Evolutionary conservation across 2,797 vertebrate genomes (phyloP).

Genomic region (Phyllotis vaccarum): DNA sequence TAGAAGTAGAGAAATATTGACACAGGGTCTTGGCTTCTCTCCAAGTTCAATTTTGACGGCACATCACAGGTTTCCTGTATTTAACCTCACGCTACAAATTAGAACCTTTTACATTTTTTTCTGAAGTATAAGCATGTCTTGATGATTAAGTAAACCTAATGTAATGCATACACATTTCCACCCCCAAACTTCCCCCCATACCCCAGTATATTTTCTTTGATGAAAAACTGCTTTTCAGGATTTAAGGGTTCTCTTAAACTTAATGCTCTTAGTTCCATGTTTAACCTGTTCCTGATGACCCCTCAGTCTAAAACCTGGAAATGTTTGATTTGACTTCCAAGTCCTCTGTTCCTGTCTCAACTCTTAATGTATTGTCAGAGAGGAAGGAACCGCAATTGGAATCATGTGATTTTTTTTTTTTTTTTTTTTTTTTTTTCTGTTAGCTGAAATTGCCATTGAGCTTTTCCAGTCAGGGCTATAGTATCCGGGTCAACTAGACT

Average conservation of each 20-base stretch:
- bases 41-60: slow-evolving; percentile 62
- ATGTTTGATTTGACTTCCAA: slow-evolving; percentile 13
- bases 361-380: neutral
- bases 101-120: slow-evolving; percentile 46
- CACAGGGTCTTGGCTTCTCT: slow-evolving; percentile 33
- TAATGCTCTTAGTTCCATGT: neutral
- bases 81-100: slow-evolving; percentile 52
- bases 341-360: neutral
- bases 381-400: neutral
- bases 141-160: slow-evolving; percentile 36
- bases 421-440: neutral
- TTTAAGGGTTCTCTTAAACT: slow-evolving; percentile 17
- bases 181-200: neutral
- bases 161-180: neutral
- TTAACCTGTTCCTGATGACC: neutral
- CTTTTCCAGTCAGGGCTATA: neutral
- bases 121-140: slow-evolving; percentile 39
- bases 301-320: neutral
- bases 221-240: neutral
- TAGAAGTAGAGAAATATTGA: slow-evolving; percentile 48
- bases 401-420: neutral
- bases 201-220: neutral
- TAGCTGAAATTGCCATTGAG: neutral
- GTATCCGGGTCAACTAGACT: neutral
- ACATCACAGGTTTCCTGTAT: slow-evolving; percentile 36